Percentiles rank a stretch among this genome's conserved stretches.
These are phyloP conservation scores for Caenorhabditis sp. DNA, from an alignment of 2,888 invertebrate species.

Conservation along the genomic window DNA sequence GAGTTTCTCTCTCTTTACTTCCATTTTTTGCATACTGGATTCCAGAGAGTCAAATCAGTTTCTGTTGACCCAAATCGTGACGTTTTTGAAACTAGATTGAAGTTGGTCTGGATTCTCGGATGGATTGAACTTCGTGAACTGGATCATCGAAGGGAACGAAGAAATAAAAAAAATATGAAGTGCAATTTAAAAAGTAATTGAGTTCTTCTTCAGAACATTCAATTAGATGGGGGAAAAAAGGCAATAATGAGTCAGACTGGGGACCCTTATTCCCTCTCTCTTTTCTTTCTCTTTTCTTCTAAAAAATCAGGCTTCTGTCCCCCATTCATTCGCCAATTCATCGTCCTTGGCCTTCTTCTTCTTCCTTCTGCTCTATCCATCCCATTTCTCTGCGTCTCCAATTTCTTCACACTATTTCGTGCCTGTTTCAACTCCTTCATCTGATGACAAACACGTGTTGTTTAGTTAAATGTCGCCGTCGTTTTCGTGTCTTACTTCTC, in stretches of 20 bases:
- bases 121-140: slow-evolving; percentile 10
- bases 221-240: slow-evolving; percentile 30
- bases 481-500: slow-evolving; percentile 43
- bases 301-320: slow-evolving; percentile 59
- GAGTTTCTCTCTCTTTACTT: slow-evolving; percentile 13
- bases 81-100: background rate
- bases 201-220: slow-evolving; percentile 34
- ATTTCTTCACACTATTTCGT: slow-evolving; percentile 39
- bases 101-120: background rate
- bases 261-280: slow-evolving; percentile 41
- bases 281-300: slow-evolving; percentile 27
- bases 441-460: slow-evolving; percentile 65
- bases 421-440: slow-evolving; percentile 36
- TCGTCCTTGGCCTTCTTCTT: slow-evolving; percentile 46
- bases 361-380: slow-evolving; percentile 35
- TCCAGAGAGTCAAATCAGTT: slow-evolving; percentile 36
- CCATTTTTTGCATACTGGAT: slow-evolving; percentile 4
- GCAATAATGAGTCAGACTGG: slow-evolving; percentile 51
- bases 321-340: slow-evolving; percentile 60
- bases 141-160: background rate
- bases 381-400: slow-evolving; percentile 23
- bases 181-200: slow-evolving; percentile 33
- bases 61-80: slow-evolving; percentile 27
- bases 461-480: slow-evolving; percentile 61
- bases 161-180: background rate